Conservation (phyloP, 1,140 invertebrate genomes). For the Drosophila rhopaloa region DNA sequence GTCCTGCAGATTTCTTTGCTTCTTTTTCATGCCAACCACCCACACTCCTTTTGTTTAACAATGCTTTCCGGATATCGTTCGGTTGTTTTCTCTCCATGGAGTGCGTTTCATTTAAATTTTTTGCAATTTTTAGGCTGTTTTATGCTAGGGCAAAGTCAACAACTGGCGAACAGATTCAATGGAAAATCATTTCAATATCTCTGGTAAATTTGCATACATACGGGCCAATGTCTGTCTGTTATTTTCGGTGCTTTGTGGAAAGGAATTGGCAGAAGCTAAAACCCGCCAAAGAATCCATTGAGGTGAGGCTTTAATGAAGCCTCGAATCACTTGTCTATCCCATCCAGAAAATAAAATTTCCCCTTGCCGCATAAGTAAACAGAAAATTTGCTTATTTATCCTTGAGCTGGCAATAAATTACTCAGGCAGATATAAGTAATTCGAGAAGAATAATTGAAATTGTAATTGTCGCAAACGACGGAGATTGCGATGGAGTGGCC, state of each 20-base stretch:
- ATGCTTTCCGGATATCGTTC: slow-evolving; percentile 31
- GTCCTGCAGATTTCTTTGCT: slow-evolving; percentile 25
- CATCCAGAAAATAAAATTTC: slow-evolving; percentile 10
- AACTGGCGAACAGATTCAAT: slow-evolving; percentile 62
- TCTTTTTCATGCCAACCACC: slow-evolving; percentile 12
- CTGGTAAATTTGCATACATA: slow-evolving; percentile 54
- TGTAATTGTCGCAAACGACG: slow-evolving; percentile 38
- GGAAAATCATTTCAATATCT: slow-evolving; percentile 75
- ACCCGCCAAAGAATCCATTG: slow-evolving; percentile 53
- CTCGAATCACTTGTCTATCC: slow-evolving; percentile 16
- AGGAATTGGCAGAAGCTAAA: slow-evolving; percentile 50
- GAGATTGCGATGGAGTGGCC: slow-evolving; percentile 15
- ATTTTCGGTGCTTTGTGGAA: slow-evolving; percentile 21
- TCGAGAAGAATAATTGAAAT: slow-evolving; percentile 51
- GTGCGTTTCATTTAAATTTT: slow-evolving; percentile 76
- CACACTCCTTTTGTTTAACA: slow-evolving; percentile 51
- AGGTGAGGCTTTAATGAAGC: slow-evolving; percentile 43
- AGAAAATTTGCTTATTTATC: slow-evolving; percentile 31
- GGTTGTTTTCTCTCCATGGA: slow-evolving; percentile 27
- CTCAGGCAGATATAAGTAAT: slow-evolving; percentile 40
- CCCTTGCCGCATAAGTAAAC: slow-evolving; percentile 32
- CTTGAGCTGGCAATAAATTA: slow-evolving; percentile 44
- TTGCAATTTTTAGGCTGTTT: slow-evolving; percentile 78
- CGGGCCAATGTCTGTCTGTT: slow-evolving; percentile 11
- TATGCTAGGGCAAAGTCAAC: slow-evolving; percentile 71